Evolutionary conservation across 2,113 vertebrate genomes (phyloP).

Genomic region (Rhombomys opimus): DNA sequence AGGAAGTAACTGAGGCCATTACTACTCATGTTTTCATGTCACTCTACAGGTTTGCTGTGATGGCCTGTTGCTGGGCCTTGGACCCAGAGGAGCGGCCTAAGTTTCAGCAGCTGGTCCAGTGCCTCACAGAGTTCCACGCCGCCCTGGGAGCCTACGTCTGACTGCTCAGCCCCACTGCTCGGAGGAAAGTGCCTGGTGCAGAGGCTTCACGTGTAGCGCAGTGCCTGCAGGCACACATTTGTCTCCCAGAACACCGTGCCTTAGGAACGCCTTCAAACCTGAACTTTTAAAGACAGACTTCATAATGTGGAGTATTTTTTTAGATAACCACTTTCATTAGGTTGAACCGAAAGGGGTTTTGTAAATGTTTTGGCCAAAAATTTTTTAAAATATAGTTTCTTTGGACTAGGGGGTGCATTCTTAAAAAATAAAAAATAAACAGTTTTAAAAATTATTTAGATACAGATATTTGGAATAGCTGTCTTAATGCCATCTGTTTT

Average conservation of each 20-base stretch:
- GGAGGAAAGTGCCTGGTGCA: slow-evolving; percentile 64
- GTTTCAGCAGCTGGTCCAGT: slow-evolving; percentile 99
- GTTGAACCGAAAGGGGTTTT: slow-evolving; percentile 84
- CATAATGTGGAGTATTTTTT: slow-evolving; percentile 83
- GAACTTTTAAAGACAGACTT: slow-evolving; percentile 82
- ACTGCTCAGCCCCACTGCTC: slow-evolving; percentile 64
- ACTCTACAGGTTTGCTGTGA: slow-evolving; percentile 95
- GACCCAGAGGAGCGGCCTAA: slow-evolving; percentile 98
- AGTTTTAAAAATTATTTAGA: slow-evolving; percentile 82
- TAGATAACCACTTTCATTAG: slow-evolving; percentile 87
- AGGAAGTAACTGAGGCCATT: not conserved
- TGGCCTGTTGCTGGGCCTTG: slow-evolving; percentile 99
- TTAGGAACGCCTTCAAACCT: slow-evolving; percentile 88
- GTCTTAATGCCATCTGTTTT: slow-evolving; percentile 85
- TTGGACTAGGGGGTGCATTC: slow-evolving; percentile 78
- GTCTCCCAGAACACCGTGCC: slow-evolving; percentile 89
- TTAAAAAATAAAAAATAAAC: slow-evolving; percentile 82
- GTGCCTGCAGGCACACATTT: slow-evolving; percentile 82
- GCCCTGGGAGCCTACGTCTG: slow-evolving; percentile 97
- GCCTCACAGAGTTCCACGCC: slow-evolving; percentile 98
- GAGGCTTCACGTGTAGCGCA: slow-evolving; percentile 67
- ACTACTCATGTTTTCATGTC: slow-evolving; percentile 36
- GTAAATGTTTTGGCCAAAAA: slow-evolving; percentile 80
- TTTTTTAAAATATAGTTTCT: slow-evolving; percentile 83
- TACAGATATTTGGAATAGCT: slow-evolving; percentile 86